These are phyloP conservation scores for Pasiphila rectangulata DNA, from an alignment of 2,888 invertebrate genomes.

Conservation along the genomic window DNA sequence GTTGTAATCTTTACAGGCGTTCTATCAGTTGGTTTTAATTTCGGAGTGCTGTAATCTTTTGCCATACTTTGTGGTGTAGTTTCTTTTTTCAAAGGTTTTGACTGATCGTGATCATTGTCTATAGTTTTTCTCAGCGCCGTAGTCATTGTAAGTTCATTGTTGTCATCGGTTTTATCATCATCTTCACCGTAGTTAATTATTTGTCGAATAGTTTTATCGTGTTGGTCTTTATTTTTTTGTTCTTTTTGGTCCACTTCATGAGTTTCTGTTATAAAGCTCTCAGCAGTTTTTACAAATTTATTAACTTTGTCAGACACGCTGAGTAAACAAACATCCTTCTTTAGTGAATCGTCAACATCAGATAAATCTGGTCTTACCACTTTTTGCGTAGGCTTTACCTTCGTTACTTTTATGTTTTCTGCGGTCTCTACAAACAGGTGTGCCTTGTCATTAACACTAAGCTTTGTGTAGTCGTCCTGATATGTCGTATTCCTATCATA, in stretches of 20 bases:
- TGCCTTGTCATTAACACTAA: conserved; percentile 85
- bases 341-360: conserved; percentile 80
- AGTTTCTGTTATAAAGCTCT: conserved; percentile 70
- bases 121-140: not conserved
- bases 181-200: conserved; percentile 51
- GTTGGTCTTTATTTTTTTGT: conserved; percentile 65
- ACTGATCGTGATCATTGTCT: conserved; percentile 37
- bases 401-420: conserved; percentile 74
- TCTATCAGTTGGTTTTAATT: conserved; percentile 47
- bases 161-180: conserved; percentile 39
- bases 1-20: conserved; percentile 63
- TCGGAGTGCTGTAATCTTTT: conserved; percentile 46
- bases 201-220: conserved; percentile 67
- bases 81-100: conserved; percentile 46
- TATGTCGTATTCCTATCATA: conserved; percentile 79
- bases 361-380: conserved; percentile 76
- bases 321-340: conserved; percentile 81
- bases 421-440: conserved; percentile 83
- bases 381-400: conserved; percentile 59
- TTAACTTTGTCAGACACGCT: conserved; percentile 84
- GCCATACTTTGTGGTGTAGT: conserved; percentile 48
- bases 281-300: conserved; percentile 83
- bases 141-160: conserved; percentile 24
- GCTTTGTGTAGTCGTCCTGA: conserved; percentile 71
- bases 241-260: conserved; percentile 61